Percentiles rank a stretch among this genome's conserved stretches.
Conservation (phyloP, 2,113 vertebrate genomes). For the Crotalus tigris region DNA sequence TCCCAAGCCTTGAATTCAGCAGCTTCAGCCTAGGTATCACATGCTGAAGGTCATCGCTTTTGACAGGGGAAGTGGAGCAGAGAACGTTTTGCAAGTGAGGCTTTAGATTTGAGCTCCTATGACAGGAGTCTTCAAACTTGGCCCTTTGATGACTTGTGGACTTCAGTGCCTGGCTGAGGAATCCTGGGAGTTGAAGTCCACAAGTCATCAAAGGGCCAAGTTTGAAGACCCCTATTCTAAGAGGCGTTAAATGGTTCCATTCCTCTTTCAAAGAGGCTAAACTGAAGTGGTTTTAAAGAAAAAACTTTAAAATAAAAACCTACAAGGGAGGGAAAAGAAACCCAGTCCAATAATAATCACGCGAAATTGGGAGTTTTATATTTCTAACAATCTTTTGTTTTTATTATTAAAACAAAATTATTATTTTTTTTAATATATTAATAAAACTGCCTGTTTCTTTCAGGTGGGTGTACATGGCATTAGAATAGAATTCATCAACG, state of each 20-base stretch:
- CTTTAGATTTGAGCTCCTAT: neutral
- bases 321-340: neutral
- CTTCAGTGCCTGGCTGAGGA: too few relatives aligned
- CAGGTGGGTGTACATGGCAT: constrained; percentile 99
- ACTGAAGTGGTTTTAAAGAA: neutral
- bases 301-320: neutral
- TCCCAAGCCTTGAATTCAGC: neutral
- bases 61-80: neutral
- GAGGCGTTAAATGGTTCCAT: neutral
- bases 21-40: neutral
- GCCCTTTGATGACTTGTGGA: too few relatives aligned
- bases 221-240: too few relatives aligned
- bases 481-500: constrained; percentile 99
- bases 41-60: neutral
- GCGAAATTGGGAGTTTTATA: constrained; percentile 24
- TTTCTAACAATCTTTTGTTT: constrained; percentile 30
- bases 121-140: too few relatives aligned
- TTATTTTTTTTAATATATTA: constrained; percentile 49
- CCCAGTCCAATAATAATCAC: neutral
- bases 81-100: neutral
- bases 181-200: too few relatives aligned
- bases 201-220: too few relatives aligned
- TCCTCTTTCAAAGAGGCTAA: neutral
- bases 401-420: too few relatives aligned
- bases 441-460: constrained; percentile 72